Evolutionary conservation across 2,888 invertebrate genomes (phyloP).

Genomic region (Rhabditoides inermis): DNA sequence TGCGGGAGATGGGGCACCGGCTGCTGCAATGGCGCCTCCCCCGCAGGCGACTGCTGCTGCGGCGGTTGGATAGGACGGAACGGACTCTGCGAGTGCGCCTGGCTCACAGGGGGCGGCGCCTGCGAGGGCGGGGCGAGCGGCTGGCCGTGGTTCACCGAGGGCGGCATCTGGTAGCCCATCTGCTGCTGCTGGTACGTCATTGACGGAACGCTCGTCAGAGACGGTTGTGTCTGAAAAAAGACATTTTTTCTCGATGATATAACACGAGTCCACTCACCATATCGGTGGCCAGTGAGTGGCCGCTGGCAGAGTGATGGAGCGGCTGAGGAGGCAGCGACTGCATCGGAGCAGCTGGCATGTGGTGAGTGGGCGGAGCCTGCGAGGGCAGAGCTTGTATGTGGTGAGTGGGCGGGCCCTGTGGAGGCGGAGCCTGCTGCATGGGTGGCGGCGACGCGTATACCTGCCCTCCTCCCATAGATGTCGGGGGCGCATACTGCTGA

Average conservation of each 20-base stretch:
- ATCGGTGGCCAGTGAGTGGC: too few species aligned
- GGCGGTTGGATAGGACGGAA: constrained; percentile 1
- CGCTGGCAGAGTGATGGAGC: too few species aligned
- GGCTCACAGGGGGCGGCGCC: not conserved
- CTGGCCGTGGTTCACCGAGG: not conserved
- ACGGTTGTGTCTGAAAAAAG: too few species aligned
- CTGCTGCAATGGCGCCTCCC: not conserved
- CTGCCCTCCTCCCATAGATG: too few species aligned
- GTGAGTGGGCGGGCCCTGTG: not conserved
- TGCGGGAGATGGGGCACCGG: not conserved
- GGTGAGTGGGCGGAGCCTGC: not conserved
- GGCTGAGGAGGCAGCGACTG: too few species aligned
- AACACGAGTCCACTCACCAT: too few species aligned
- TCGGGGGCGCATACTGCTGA: too few species aligned
- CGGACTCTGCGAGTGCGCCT: not conserved
- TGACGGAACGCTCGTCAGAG: too few species aligned
- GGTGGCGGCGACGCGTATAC: not conserved
- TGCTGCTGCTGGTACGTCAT: too few species aligned
- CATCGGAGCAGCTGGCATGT: too few species aligned
- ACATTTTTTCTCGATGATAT: too few species aligned
- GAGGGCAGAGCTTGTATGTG: not conserved
- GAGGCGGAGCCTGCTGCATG: not conserved
- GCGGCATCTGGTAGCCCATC: not conserved
- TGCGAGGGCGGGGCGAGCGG: not conserved
- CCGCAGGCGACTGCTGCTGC: constrained; percentile 2